Base-by-base conservation (phyloP, 2,797 vertebrate species). In the Kryptolebias ocellatus region DNA sequence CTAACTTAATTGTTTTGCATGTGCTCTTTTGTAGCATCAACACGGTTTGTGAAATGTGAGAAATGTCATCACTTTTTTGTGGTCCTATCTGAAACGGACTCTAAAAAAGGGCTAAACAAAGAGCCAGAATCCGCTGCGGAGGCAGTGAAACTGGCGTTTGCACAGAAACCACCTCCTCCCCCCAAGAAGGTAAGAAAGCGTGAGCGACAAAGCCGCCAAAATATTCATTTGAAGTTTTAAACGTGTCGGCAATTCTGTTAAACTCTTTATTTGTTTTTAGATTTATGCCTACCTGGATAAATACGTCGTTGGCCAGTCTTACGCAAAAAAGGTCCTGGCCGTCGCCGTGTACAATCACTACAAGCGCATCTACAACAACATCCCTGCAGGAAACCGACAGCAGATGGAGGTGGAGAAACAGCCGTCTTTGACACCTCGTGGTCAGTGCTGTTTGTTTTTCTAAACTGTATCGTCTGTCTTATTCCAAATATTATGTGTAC, bases 331-430 rank as follows among this genome's bases (percentile, higher is more conserved):
- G 90, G 98, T 99, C 88, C 94, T 99, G 83, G 95, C 98, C 0
- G 98, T 99, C 68, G 97, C 98, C 4, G 98, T 99, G 75, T 99
- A 99, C 89, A 99, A 99, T 93, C 98, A 99, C 92, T 99, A 99
- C 91, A 99, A 99, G 74, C 95, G 98, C 74, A 98, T 98, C 91
- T 97, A 98, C 91, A 99, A 98, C 91, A 99, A 99, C 90, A 97
- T 99, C 80, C 98, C 98, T 55, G 92, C 95, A 74, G 95, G 94
- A 57, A 90, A 94, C 87, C 94, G 95, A 51, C 96, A 95, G 85
- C 97, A 96, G 88, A 94, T 95, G 55, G 97, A 98, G 79, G 93
- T 94, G 85, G 97, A 98, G 67, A 98, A 98, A 67, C 98, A 96
- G 88, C 94, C 95, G 11, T 95, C 97, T 51, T 90, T 98, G 81